phyloP scores from a whole-genome alignment of 2,888 invertebrate genomes.

The Agapostemon virescens region DNA sequence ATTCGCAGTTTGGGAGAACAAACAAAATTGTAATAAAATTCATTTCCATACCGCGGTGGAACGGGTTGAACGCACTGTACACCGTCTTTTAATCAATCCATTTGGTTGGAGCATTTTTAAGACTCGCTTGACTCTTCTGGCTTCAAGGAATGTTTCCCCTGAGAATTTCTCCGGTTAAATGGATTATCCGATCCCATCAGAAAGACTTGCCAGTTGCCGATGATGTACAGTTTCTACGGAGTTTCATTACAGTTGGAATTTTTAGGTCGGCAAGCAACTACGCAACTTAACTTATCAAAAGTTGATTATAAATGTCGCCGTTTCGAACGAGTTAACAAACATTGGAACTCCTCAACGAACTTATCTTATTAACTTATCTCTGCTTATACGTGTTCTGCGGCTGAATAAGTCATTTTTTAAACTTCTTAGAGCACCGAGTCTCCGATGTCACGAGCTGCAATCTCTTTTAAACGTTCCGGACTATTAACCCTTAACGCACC shows the following conservation, averaged over 20 bases:
- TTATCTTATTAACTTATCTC: too few relatives aligned
- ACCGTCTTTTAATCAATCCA: neutral
- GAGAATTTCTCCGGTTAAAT: neutral
- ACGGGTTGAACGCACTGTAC: neutral
- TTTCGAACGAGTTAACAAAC: neutral
- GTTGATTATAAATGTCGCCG: neutral
- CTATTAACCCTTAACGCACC: too few relatives aligned
- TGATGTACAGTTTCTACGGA: neutral
- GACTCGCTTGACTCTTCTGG: neutral
- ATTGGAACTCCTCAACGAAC: too few relatives aligned
- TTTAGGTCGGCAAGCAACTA: neutral
- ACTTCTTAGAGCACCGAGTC: too few relatives aligned
- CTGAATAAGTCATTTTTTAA: too few relatives aligned
- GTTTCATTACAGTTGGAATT: neutral
- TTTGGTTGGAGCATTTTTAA: neutral
- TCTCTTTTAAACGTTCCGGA: too few relatives aligned
- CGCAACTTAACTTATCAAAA: neutral
- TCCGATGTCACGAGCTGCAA: too few relatives aligned
- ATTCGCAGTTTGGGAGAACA: neutral
- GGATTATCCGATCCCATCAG: slow-evolving; percentile 3
- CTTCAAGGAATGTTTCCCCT: neutral
- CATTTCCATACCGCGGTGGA: neutral
- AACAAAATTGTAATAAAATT: neutral
- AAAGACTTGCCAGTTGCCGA: neutral
- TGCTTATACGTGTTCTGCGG: too few relatives aligned